Base-by-base conservation (phyloP, 2,113 vertebrate species). In the Mirounga angustirostris region DNA sequence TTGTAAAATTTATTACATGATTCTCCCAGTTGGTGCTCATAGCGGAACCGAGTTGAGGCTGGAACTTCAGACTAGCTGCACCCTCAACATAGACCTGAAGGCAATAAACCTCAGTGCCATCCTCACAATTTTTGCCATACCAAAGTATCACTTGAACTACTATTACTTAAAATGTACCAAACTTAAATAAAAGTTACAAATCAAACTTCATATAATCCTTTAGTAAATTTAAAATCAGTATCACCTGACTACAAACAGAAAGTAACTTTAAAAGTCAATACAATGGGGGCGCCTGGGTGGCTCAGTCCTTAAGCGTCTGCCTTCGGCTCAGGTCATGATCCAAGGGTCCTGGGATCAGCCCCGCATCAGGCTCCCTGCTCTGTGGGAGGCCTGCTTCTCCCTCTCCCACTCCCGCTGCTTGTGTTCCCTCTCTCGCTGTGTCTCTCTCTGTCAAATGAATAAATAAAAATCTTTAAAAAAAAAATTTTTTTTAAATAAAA, bases 201-300 rank as follows among this genome's bases (percentile, higher is more conserved):
- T 52, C 56, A 93, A 80, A 83, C 18, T 56, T 95, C 11, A 80
- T 81, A 65, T 81, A 65, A 65, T 90, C 30, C 24, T 93, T 52
- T 74, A 93, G 79, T 83, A 79, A 88, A 78, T 73, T 89, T 94
- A 58, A 91, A 91, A 82, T 67, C 30, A 52, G 50, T 76, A 76
- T 67, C 16, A 91, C 26, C 63, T 84, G 19, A 24, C 76, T 43
- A 92, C 33, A 61, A 46, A 65, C 24, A 40, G 28, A 58, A 65
- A 76, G 33, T 83, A 93, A 76, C 19, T 92, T 76, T 88, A 52
- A 94, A 87, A 81, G 54, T 81, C 71, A 92, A 61, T 80, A 43
- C 56, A 93, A 26, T 65, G 50, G 40, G 40, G 40, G 40, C 40
- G 40, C 40, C 40, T 43, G 40, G 4, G 40, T 43, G 40, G 40